Evolutionary conservation across 2,888 invertebrate species (phyloP), one percentile per base, ranked within the genome.

Genomic region (Mythimna impura): DNA sequence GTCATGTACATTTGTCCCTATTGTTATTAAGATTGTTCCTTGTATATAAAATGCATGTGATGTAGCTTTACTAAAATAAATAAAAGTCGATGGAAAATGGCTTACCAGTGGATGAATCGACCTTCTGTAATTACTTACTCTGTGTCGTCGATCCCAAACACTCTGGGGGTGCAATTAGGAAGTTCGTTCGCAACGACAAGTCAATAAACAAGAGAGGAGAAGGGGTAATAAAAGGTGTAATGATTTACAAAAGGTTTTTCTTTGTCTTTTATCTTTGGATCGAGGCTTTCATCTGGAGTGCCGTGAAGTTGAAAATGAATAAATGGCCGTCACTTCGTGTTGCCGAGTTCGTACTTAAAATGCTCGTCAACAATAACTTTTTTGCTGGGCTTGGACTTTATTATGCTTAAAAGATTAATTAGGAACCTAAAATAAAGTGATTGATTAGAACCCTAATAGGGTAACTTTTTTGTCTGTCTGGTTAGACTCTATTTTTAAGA

Each of bases 221-320:
- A 60, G 50, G 82, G 55, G 67, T 81, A 71, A 71, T 82, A 81
- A 81, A 80, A 81, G 80, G 82, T 81, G 78, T 82, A 81, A 78
- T 82, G 78, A 82, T 82, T 81, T 78, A 81, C 82, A 74, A 81
- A 75, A 81, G 82, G 74, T 65, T 74, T 78, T 78, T 81, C 82
- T 78, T 78, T 73, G 25, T 43, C 78, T 74, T 80, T 81, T 81
- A 82, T 78, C 78, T 81, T 62, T 40, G 58, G 70, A 78, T 78
- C 65, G 70, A 68, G 54, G 81, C 81, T 72, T 77, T 77, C 30
- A 81, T 47, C 77, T 52, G 30, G 22, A 81, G 67, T 55, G 65
- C 67, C 65, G 55, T 62, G 54, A 62, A 74, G 70, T 78, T 78
- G 65, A 71, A 68, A 68, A 80, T 81, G 70, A 70, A 78, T 65